Evolutionary conservation across 1,140 invertebrate species (phyloP).

Genomic region (Pseudomyrmex flavicornis): DNA sequence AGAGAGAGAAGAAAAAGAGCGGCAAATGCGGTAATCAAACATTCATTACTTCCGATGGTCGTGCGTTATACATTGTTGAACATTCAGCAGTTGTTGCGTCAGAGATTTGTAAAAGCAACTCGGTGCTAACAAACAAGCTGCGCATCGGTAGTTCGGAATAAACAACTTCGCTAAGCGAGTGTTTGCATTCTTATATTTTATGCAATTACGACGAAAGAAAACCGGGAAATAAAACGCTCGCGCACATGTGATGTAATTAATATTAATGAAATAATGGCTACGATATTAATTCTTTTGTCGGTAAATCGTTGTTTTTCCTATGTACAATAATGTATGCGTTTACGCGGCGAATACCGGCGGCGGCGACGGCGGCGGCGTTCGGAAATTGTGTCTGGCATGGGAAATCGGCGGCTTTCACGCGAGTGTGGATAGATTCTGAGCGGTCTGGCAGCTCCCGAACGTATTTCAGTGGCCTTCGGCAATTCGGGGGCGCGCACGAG

Average conservation of each 20-base stretch:
- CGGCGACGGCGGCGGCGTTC: not conserved
- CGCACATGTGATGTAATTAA: not conserved
- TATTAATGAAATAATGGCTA: not conserved
- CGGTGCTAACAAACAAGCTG: not conserved
- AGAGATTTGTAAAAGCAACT: conserved; percentile 8
- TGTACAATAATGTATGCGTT: conserved; percentile 11
- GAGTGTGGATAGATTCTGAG: conserved; percentile 51
- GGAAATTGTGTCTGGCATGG: conserved; percentile 57
- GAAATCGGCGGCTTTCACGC: conserved; percentile 62
- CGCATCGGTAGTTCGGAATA: not conserved
- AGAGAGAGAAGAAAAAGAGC: not conserved
- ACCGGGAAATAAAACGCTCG: not conserved
- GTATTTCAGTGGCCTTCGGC: conserved; percentile 73
- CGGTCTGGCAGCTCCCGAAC: conserved; percentile 59
- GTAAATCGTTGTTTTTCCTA: conserved; percentile 2
- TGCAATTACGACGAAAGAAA: not conserved
- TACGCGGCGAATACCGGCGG: conserved; percentile 10
- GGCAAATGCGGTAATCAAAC: conserved; percentile 7
- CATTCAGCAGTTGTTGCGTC: not conserved
- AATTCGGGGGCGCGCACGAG: conserved; percentile 49
- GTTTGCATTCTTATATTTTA: not conserved
- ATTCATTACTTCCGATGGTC: not conserved
- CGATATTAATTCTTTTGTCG: not conserved
- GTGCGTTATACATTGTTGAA: not conserved
- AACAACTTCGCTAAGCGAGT: not conserved